Percentiles rank a stretch among this genome's conserved stretches.
phyloP scores from a whole-genome alignment of 2,113 vertebrate species.

The Catharus fuscescens region DNA sequence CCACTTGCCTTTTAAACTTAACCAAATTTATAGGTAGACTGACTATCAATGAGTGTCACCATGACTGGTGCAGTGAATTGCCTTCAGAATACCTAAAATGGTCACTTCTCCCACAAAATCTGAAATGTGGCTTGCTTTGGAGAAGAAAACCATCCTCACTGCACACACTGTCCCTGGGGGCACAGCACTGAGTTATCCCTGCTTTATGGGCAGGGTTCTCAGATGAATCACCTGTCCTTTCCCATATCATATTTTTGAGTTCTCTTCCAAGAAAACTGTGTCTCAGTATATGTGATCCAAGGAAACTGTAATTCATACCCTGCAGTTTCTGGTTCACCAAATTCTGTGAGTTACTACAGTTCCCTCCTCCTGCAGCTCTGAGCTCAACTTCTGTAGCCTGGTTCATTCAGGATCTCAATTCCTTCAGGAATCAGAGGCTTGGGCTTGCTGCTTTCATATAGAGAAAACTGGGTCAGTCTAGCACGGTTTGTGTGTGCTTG shows the following conservation, averaged over 20 bases:
- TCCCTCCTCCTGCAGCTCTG: background rate
- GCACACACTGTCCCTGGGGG: background rate
- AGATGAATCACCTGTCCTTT: background rate
- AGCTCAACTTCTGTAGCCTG: background rate
- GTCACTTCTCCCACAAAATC: background rate
- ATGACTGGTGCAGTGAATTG: background rate
- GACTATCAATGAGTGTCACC: background rate
- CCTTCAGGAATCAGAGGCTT: background rate
- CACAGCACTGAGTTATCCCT: background rate
- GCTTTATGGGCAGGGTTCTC: background rate
- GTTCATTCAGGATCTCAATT: slow-evolving; percentile 35
- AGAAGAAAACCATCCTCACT: background rate
- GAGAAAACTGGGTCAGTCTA: slow-evolving; percentile 40
- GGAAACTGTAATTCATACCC: background rate
- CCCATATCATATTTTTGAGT: background rate
- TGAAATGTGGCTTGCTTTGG: background rate
- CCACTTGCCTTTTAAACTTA: background rate
- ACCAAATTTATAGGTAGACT: background rate
- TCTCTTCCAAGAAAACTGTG: background rate
- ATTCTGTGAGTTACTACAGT: background rate
- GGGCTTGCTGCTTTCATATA: background rate
- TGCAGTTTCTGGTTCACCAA: background rate
- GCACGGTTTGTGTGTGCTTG: background rate
- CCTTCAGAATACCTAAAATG: background rate
- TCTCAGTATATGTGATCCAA: background rate